Evolutionary conservation across 2,888 invertebrate species (phyloP).

Genomic region (Parnassius orleans): DNA sequence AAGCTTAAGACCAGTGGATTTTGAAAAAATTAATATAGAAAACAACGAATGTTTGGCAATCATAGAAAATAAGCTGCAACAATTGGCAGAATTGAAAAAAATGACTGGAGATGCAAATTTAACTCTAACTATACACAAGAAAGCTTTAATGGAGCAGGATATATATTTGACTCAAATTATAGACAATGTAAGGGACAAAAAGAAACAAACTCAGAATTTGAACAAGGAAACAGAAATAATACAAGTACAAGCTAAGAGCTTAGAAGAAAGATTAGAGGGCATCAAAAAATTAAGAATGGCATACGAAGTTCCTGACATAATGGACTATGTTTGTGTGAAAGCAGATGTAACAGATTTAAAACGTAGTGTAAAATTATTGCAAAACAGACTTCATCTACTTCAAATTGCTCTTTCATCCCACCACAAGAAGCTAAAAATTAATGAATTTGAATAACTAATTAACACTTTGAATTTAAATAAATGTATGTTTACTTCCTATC

Average conservation of each 20-base stretch:
- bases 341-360: conserved; percentile 71
- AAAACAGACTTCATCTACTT: conserved; percentile 59
- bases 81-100: conserved; percentile 79
- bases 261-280: conserved; percentile 55
- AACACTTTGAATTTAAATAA: not conserved
- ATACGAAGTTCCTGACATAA: conserved; percentile 78
- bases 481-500: too few relatives aligned
- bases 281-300: conserved; percentile 60
- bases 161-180: conserved; percentile 61
- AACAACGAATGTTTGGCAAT: conserved; percentile 72
- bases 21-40: conserved; percentile 83
- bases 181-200: conserved; percentile 59
- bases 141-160: conserved; percentile 77
- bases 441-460: conserved; percentile 29
- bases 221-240: conserved; percentile 63
- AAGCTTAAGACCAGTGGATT: conserved; percentile 81
- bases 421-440: conserved; percentile 48
- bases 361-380: conserved; percentile 56
- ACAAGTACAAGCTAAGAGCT: conserved; percentile 57
- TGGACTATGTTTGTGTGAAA: conserved; percentile 80
- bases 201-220: conserved; percentile 59
- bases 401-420: conserved; percentile 61
- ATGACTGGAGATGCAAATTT: conserved; percentile 82
- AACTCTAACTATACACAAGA: conserved; percentile 78
- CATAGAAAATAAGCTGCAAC: conserved; percentile 78